phyloP scores from a whole-genome alignment of 2,797 vertebrate species.

The Onychomys leucogaster region DNA sequence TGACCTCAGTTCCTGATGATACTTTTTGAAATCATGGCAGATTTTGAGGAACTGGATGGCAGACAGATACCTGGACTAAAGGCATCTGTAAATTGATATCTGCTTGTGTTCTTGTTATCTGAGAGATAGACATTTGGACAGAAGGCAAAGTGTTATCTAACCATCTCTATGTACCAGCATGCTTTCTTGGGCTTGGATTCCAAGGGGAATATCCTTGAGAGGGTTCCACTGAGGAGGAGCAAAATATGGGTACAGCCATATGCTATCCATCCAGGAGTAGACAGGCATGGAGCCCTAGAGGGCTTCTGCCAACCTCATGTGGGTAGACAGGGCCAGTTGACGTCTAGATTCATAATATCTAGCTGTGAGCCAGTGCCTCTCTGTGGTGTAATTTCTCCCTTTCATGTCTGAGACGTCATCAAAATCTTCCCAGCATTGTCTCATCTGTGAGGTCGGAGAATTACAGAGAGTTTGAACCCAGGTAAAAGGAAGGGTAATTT shows the following conservation, averaged over 20 bases:
- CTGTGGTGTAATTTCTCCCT: not conserved
- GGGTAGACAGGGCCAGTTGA: too few relatives aligned
- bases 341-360: not conserved
- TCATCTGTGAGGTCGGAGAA: not conserved
- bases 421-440: not conserved
- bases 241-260: not conserved
- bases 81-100: not conserved
- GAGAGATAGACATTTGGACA: not conserved
- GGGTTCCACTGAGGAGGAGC: not conserved
- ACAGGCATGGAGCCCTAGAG: not conserved
- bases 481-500: not conserved
- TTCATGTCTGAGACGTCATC: not conserved
- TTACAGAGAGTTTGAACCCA: not conserved
- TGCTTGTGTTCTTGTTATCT: not conserved
- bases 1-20: constrained; percentile 11
- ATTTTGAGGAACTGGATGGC: not conserved
- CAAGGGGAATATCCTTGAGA: not conserved
- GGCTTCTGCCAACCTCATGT: not conserved
- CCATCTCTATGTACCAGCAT: not conserved
- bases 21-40: constrained; percentile 2
- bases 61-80: not conserved
- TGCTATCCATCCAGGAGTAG: not conserved
- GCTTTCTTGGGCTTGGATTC: not conserved
- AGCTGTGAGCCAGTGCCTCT: not conserved
- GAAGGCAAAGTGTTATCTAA: not conserved